A percentile compares a stretch with the other conserved stretches of the same genome.
Conservation (phyloP, 1,140 invertebrate species). For the Melipona quadrifasciata region DNA sequence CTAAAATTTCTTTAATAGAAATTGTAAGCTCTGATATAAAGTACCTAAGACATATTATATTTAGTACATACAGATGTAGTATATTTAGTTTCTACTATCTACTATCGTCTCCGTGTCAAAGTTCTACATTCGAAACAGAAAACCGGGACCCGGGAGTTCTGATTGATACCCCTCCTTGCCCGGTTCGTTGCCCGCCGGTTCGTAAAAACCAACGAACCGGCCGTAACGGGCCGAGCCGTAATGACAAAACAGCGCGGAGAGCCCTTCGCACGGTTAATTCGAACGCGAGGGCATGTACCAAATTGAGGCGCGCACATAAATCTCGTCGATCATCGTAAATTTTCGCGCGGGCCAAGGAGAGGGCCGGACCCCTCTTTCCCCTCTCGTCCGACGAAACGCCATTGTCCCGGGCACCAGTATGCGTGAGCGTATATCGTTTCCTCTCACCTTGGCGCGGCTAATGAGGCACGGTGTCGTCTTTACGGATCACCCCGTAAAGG, state of each 20-base stretch:
- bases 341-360: neutral
- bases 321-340: conserved; percentile 47
- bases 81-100: no score
- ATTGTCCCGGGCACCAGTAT: conserved; percentile 15
- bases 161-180: no score
- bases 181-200: no score
- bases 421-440: conserved; percentile 36
- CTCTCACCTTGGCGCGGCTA: conserved; percentile 49
- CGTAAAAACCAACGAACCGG: no score
- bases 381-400: neutral
- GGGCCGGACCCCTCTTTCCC: neutral
- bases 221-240: neutral
- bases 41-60: no score
- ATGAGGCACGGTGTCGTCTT: conserved; percentile 59
- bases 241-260: conserved; percentile 11
- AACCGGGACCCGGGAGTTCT: no score
- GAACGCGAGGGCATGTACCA: conserved; percentile 23
- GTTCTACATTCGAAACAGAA: no score
- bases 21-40: no score
- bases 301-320: conserved; percentile 39
- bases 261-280: conserved; percentile 30
- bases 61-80: no score
- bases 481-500: conserved; percentile 60
- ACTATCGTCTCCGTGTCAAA: no score
- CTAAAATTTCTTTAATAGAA: no score